phyloP scores from a whole-genome alignment of 2,888 invertebrate species.

The Euzophera pinguis region DNA sequence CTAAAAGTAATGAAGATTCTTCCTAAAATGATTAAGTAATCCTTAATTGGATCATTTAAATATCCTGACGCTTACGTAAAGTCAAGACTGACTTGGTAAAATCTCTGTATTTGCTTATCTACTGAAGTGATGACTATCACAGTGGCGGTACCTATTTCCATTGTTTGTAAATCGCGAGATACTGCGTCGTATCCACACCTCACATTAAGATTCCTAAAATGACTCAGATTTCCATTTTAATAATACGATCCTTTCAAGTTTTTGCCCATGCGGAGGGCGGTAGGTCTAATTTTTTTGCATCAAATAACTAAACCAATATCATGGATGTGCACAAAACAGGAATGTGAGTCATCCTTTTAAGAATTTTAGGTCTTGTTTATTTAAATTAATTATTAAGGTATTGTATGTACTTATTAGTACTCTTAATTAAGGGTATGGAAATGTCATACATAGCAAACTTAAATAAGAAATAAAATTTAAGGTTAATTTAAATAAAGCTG shows the following conservation, averaged over 20 bases:
- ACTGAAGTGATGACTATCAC: neutral
- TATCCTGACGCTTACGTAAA: too few species aligned
- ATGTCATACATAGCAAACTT: too few species aligned
- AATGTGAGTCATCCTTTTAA: conserved; percentile 2
- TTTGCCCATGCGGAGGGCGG: neutral
- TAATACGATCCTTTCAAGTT: neutral
- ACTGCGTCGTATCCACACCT: neutral
- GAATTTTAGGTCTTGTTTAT: too few species aligned
- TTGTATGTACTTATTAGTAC: too few species aligned
- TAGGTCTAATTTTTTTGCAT: conserved; percentile 5
- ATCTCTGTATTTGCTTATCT: neutral
- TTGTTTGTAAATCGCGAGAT: conserved; percentile 1
- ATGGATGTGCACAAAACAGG: conserved; percentile 9
- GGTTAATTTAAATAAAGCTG: too few species aligned
- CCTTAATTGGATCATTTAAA: too few species aligned
- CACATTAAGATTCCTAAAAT: conserved; percentile 5
- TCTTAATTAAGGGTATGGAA: too few species aligned
- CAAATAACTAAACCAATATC: conserved; percentile 10
- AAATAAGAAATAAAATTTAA: too few species aligned
- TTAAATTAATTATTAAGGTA: too few species aligned
- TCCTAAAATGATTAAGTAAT: too few species aligned
- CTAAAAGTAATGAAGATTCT: too few species aligned
- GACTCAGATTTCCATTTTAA: conserved; percentile 10
- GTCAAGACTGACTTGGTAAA: neutral
- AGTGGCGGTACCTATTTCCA: neutral